Evolutionary conservation across 1,140 invertebrate species (phyloP).

Genomic region (Hetaerina americana): DNA sequence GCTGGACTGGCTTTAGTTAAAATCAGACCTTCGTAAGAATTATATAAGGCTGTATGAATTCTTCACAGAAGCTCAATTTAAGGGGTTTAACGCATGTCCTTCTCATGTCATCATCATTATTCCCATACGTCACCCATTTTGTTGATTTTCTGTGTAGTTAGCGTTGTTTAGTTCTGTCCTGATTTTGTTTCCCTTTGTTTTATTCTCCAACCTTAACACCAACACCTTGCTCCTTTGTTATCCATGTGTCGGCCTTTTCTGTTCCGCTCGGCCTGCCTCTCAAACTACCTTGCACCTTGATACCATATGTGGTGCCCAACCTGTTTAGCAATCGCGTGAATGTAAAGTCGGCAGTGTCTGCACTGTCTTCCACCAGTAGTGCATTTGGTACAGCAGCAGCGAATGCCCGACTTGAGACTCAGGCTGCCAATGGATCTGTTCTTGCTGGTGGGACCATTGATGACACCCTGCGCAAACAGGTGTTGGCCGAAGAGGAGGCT

Average conservation of each 20-base stretch:
- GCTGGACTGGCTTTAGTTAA: no score
- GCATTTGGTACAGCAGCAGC: conserved; percentile 70
- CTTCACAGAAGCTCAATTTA: no score
- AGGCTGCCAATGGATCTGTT: conserved; percentile 41
- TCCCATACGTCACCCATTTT: not conserved
- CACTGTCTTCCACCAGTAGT: conserved; percentile 74
- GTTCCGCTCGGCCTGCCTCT: not conserved
- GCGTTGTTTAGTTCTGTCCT: conserved; percentile 35
- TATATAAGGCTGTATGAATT: no score
- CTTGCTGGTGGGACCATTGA: conserved; percentile 43
- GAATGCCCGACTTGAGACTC: conserved; percentile 51
- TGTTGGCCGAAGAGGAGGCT: conserved; percentile 87
- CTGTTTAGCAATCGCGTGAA: conserved; percentile 50
- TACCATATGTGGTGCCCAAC: not conserved
- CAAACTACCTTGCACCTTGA: not conserved
- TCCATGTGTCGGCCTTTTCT: not conserved
- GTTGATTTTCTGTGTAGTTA: conserved; percentile 4
- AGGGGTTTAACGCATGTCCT: not conserved
- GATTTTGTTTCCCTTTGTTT: conserved; percentile 24
- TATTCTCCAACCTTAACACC: not conserved
- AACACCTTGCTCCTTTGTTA: not conserved
- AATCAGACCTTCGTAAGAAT: no score
- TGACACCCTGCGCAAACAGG: conserved; percentile 71
- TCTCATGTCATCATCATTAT: not conserved
- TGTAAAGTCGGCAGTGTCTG: conserved; percentile 78